These are phyloP conservation scores for Akabosia matsudoensis DNA, from an alignment of 1,140 invertebrate species.

Conservation along the genomic window DNA sequence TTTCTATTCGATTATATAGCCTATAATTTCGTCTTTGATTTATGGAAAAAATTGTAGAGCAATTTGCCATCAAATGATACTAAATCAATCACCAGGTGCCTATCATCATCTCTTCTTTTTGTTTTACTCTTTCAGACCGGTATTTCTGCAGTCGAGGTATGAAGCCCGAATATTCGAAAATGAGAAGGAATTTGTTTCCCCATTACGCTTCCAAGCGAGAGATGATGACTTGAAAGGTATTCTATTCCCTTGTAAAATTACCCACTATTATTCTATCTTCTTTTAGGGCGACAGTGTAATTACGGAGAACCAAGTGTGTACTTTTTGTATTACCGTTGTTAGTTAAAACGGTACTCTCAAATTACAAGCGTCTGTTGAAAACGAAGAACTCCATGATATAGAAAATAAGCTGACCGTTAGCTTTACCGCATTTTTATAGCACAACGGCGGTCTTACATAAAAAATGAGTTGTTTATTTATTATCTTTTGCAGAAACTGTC, in stretches of 20 bases:
- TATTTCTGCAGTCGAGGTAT: constrained; percentile 76
- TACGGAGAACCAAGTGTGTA: too few species aligned
- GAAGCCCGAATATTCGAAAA: constrained; percentile 81
- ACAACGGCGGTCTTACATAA: too few species aligned
- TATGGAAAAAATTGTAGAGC: not conserved
- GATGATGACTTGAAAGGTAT: constrained; percentile 81
- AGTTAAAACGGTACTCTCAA: too few species aligned
- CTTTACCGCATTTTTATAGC: too few species aligned
- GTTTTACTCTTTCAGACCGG: constrained; percentile 53
- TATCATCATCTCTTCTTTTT: constrained; percentile 5
- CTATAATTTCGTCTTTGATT: not conserved
- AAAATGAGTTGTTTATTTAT: not conserved
- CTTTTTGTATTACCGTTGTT: too few species aligned
- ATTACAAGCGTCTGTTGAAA: too few species aligned
- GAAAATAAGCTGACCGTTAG: too few species aligned
- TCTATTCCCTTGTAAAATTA: not conserved
- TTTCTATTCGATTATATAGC: not conserved
- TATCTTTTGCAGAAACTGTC: constrained; percentile 61
- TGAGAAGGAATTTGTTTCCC: constrained; percentile 69
- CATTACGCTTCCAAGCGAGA: constrained; percentile 72
- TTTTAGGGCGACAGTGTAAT: too few species aligned
- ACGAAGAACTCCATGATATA: too few species aligned
- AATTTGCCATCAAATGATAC: not conserved
- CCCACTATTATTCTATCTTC: too few species aligned
- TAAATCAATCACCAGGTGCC: constrained; percentile 11